Evolutionary conservation across 2,113 vertebrate species (phyloP).

Genomic region (Opisthocomus hoazin): DNA sequence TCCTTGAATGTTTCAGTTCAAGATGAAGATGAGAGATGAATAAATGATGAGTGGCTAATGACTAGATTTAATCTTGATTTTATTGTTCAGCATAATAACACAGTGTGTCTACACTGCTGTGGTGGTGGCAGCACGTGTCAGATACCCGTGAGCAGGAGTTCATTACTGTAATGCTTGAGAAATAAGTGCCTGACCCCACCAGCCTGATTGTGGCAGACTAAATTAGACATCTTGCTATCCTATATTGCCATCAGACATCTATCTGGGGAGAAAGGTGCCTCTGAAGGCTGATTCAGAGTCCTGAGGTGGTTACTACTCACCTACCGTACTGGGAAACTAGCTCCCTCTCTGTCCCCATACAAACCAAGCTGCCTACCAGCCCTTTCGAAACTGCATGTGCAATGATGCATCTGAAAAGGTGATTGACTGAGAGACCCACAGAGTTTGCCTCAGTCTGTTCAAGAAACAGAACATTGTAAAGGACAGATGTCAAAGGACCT

Average conservation of each 20-base stretch:
- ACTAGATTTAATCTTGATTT: not conserved
- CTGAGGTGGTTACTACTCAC: not conserved
- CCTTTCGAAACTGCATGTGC: rapidly evolving
- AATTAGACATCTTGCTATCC: not conserved
- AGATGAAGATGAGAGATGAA: not conserved
- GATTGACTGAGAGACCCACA: not conserved
- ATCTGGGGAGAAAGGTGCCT: not conserved
- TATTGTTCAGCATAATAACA: not conserved
- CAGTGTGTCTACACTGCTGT: not conserved
- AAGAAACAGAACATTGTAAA: not conserved
- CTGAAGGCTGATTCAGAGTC: not conserved
- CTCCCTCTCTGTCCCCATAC: not conserved
- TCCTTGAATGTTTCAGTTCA: too few relatives aligned
- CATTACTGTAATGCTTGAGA: not conserved
- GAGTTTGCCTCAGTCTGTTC: rapidly evolving
- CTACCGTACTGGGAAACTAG: not conserved
- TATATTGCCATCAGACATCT: not conserved
- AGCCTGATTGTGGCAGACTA: not conserved
- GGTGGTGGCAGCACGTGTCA: not conserved
- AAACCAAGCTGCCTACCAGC: not conserved
- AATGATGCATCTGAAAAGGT: not conserved
- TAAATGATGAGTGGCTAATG: not conserved
- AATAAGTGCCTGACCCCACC: not conserved
- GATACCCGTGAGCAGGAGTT: not conserved
- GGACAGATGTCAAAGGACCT: not conserved